Base-by-base conservation (phyloP, 2,797 vertebrate genomes). In the Notolepis coatsorum region DNA sequence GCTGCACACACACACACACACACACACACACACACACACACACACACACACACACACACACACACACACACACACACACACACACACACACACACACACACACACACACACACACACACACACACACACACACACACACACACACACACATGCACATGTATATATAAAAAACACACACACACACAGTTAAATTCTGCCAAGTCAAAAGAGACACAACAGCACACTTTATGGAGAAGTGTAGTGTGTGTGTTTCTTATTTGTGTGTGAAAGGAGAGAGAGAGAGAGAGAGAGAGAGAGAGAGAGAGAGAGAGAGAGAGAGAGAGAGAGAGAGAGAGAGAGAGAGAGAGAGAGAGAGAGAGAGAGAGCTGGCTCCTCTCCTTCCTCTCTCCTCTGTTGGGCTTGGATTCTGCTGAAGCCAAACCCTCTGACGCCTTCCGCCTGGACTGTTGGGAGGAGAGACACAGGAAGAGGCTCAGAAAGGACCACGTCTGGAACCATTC, bases 381-480 rank as follows among this genome's bases (percentile, higher is more conserved):
- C 43, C 27, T 65, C 27, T 65, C 79, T 87, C 68, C 75, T 74
- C 79, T 75, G 64, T 67, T 85, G 46, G 80, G 81, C 71, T 68
- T 82, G 73, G 73, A 68, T 73, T 49, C 65, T 42, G 61, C 56
- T 24, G 41, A 76, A 78, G 79, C 84, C 85, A 80, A 89, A 82
- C 79, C 80, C 78, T 80, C 67, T 66, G 57, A 80, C 42, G 68
- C 80, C 68, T 42, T 71, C 73, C 67, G 63, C 68, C 57, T 71
- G 80, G 71, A 59, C 53, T 39, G 46, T 50, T 45, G 30, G 46
- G 21, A 49, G 39, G 38, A 66, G 80, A 48, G 46, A 47, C 56
- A 68, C 84, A 80, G 80, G 79, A 85, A 84, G 80, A 77, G 68
- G 71, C 80, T 85, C 73, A 67, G 73, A 80, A 86, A 78, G 84